Conservation (phyloP, 2,113 vertebrate species). For the Apus apus region DNA sequence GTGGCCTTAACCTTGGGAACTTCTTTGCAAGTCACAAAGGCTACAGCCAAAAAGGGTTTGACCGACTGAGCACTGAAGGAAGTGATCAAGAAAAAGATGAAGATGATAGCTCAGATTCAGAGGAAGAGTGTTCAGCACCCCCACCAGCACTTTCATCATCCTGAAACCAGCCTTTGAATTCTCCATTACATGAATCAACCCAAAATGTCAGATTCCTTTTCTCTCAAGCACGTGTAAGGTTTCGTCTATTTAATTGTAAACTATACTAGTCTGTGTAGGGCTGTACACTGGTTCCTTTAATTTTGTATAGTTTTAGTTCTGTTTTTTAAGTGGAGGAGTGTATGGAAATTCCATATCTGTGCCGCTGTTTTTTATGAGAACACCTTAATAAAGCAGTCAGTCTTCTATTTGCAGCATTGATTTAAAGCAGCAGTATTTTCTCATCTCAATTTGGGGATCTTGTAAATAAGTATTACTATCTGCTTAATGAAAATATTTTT, state of each 20-base stretch:
- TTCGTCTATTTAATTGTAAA: constrained; percentile 85
- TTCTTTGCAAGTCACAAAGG: constrained; percentile 93
- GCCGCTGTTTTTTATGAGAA: constrained; percentile 71
- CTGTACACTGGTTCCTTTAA: constrained; percentile 78
- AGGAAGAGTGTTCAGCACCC: constrained; percentile 89
- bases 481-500: constrained; percentile 74
- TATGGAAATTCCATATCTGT: constrained; percentile 68
- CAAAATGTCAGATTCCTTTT: constrained; percentile 63
- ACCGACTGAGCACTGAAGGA: constrained; percentile 94
- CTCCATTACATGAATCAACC: constrained; percentile 2
- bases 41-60: constrained; percentile 94
- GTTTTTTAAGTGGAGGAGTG: constrained; percentile 56
- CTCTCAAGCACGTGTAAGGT: constrained; percentile 79
- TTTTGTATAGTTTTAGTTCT: constrained; percentile 59
- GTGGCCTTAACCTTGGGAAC: constrained; percentile 92
- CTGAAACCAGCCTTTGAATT: constrained; percentile 59
- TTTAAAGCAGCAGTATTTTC: constrained; percentile 68
- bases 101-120: constrained; percentile 90
- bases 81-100: constrained; percentile 95
- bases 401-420: constrained; percentile 56
- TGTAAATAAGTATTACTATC: constrained; percentile 77
- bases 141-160: constrained; percentile 66
- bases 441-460: constrained; percentile 71
- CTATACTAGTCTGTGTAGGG: constrained; percentile 85
- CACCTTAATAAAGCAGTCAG: constrained; percentile 65